Evolutionary conservation across 2,797 vertebrate genomes (phyloP), one percentile per base, ranked within the genome.

Genomic region (Graptemys geographica): DNA sequence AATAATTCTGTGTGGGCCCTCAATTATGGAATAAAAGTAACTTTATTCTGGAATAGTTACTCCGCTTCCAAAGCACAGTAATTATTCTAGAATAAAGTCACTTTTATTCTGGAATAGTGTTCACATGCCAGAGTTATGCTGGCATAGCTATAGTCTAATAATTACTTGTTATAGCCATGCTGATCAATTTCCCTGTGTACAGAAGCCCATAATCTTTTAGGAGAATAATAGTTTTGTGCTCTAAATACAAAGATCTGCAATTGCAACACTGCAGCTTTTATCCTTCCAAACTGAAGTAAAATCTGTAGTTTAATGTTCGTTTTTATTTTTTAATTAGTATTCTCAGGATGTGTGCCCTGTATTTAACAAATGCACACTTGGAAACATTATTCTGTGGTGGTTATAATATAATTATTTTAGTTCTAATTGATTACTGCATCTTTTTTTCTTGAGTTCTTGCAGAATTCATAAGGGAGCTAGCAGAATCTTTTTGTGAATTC

Each of bases 281-380:
- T 95, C 96, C 97, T 6, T 49, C 59, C 27, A 15, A 82, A 90
- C 96, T 96, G 95, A 96, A 93, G 94, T 95, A 94, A 95, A 95
- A 95, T 86, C 94, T 85, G 47, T 44, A 72, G 52, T 1, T 95
- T 95, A 95, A 94, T 95, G 93, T 97, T 97, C 93, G 81, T 92
- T 97, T 62, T 97, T 96, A 96, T 97, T 97, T 90, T 86, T 87
- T 95, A 97, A 96, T 96, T 94, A 96, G 93, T 28, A 91, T 92
- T 95, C 95, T 97, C 96, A 96, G 96, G 52, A 92, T 95, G 90
- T 95, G 87, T 95, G 93, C 93, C 93, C 95, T 41, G 1, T 31
- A 88, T 89, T 97, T 95, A 97, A 96, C 96, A 97, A 96, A 97
- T 97, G 96, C 96, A 97, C 95, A 96, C 96, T 95, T 96, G 93